A percentile compares a stretch with the other conserved stretches of the same genome.
These are phyloP conservation scores for Myotis findleyi DNA, from an alignment of 2,797 vertebrate genomes.

Conservation along the genomic window DNA sequence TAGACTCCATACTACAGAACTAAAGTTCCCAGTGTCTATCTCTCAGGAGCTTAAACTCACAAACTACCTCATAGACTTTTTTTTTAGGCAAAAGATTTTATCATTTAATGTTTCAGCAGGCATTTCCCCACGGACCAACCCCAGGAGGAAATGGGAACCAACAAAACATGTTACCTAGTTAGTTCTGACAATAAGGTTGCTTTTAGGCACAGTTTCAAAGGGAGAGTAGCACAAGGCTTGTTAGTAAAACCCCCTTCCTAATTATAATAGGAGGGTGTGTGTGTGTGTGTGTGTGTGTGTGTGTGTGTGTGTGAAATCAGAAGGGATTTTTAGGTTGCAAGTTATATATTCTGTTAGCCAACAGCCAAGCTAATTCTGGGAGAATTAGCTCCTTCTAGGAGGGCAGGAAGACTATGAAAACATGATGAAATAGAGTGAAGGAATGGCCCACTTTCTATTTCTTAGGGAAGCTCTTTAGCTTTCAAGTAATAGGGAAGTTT, in stretches of 20 bases:
- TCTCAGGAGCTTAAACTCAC: background rate
- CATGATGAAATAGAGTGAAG: background rate
- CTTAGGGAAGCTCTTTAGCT: background rate
- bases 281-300: background rate
- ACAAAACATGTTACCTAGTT: background rate
- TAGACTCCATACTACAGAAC: background rate
- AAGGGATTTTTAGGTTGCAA: background rate
- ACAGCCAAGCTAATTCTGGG: background rate
- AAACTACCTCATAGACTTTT: background rate
- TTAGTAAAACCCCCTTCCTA: background rate
- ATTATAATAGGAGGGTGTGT: background rate
- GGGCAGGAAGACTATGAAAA: background rate
- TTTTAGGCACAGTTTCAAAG: background rate
- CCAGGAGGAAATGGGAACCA: constrained; percentile 20
- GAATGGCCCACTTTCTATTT: background rate
- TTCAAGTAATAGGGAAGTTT: background rate
- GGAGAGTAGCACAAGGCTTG: background rate
- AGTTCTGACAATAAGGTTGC: background rate
- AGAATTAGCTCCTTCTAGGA: background rate
- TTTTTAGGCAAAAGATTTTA: background rate
- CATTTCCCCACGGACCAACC: background rate
- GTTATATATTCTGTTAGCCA: background rate
- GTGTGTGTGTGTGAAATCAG: background rate
- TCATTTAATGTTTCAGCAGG: background rate
- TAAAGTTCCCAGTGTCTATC: background rate